A percentile compares a stretch with the other conserved stretches of the same genome.
phyloP scores from a whole-genome alignment of 2,888 invertebrate genomes.

The Trachelus iudaicus region DNA sequence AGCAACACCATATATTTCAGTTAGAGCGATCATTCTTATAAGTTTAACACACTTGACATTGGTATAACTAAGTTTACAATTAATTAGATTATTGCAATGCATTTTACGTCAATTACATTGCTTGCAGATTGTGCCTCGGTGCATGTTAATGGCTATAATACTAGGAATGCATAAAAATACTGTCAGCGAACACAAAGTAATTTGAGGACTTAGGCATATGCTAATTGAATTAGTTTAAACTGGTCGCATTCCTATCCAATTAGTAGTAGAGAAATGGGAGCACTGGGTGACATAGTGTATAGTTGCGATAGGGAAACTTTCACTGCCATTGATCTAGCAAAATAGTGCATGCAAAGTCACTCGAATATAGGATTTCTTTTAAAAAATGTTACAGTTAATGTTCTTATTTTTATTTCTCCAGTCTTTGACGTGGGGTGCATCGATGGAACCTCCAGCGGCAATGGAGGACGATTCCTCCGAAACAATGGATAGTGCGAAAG shows the following conservation, averaged over 20 bases:
- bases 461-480: constrained; percentile 46
- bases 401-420: constrained; percentile 52
- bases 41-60: no score
- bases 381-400: constrained; percentile 47
- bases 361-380: neutral
- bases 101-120: no score
- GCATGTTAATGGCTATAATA: constrained; percentile 16
- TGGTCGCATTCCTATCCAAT: constrained; percentile 59
- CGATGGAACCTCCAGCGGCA: constrained; percentile 52
- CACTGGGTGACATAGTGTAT: constrained; percentile 55
- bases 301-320: constrained; percentile 51
- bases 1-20: no score
- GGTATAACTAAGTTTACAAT: no score
- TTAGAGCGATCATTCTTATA: no score
- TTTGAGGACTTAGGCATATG: constrained; percentile 27
- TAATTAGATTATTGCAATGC: no score
- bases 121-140: no score
- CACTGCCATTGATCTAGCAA: constrained; percentile 55
- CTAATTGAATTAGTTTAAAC: constrained; percentile 64
- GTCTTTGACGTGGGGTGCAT: constrained; percentile 57
- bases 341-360: constrained; percentile 14
- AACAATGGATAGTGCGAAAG: constrained; percentile 36
- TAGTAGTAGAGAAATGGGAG: constrained; percentile 57
- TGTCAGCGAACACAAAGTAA: no score
- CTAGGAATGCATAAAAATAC: no score